These are phyloP conservation scores for Tinamus guttatus DNA, from an alignment of 2,113 vertebrate species.

Conservation along the genomic window DNA sequence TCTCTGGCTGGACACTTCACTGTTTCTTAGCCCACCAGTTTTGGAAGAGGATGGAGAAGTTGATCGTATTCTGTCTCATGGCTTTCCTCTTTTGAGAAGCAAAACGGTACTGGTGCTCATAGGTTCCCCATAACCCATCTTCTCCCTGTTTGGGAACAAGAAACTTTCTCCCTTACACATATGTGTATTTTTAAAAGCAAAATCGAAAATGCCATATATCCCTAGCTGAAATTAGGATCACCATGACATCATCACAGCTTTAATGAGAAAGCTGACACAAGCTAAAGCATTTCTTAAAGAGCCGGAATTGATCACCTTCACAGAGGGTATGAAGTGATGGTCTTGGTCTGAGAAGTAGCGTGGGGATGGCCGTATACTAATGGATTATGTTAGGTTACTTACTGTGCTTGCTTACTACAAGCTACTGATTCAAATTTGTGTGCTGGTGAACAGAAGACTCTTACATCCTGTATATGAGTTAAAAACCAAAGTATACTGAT, in stretches of 20 bases:
- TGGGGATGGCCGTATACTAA: background rate
- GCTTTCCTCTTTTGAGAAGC: background rate
- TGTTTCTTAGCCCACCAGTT: background rate
- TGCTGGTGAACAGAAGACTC: background rate
- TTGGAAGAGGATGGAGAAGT: background rate
- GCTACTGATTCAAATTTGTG: background rate
- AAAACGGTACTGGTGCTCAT: background rate
- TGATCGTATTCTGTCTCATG: background rate
- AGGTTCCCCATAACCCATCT: background rate
- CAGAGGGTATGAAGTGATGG: background rate
- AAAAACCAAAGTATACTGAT: no score
- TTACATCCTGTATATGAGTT: background rate
- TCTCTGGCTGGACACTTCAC: background rate
- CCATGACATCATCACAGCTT: no score
- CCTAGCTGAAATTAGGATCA: no score
- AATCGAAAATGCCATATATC: no score
- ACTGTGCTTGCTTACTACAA: background rate
- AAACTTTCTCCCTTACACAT: rapidly evolving
- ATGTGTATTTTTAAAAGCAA: no score
- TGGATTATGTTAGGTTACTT: background rate
- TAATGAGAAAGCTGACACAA: no score
- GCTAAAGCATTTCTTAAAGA: no score
- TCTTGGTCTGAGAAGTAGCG: background rate
- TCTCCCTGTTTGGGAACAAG: background rate
- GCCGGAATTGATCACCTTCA: no score